A percentile compares a stretch with the other conserved stretches of the same genome.
phyloP scores from a whole-genome alignment of 2,113 vertebrate species.

The Caracal caracal region DNA sequence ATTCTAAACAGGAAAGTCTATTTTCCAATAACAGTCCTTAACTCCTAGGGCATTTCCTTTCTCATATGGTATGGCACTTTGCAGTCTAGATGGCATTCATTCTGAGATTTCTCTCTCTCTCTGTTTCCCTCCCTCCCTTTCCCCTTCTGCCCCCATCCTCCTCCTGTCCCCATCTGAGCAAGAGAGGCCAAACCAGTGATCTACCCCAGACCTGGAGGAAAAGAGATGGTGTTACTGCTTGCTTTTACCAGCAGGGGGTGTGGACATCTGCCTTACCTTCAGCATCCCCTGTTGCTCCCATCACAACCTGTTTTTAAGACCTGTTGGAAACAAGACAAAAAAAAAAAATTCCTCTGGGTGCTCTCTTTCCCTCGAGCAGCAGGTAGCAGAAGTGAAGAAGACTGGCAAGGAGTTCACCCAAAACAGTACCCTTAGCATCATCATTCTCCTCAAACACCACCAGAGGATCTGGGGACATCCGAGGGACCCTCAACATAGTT shows the following conservation, averaged over 20 bases:
- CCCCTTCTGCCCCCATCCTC: too few species aligned
- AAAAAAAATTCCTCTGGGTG: not conserved
- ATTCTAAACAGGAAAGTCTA: conserved; percentile 26
- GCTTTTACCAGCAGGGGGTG: conserved; percentile 12
- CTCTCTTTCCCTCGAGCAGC: not conserved
- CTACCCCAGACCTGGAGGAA: not conserved
- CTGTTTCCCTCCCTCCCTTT: not conserved
- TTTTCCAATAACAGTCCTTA: conserved; percentile 14
- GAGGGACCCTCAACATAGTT: accelerated
- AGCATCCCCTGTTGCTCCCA: not conserved
- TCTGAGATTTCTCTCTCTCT: not conserved
- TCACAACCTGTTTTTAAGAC: not conserved
- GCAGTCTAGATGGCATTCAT: not conserved
- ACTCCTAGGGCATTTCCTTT: not conserved
- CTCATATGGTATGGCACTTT: not conserved
- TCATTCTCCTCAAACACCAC: not conserved
- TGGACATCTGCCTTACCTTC: not conserved
- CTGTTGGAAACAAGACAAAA: not conserved
- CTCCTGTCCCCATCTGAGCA: not conserved
- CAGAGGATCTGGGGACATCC: accelerated
- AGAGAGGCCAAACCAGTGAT: not conserved
- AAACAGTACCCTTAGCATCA: not conserved
- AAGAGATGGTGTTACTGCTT: not conserved
- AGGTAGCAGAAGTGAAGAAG: not conserved
- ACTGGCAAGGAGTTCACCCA: not conserved